Evolutionary conservation across 2,888 invertebrate species (phyloP).

Genomic region (Eugnorisma glareosa): DNA sequence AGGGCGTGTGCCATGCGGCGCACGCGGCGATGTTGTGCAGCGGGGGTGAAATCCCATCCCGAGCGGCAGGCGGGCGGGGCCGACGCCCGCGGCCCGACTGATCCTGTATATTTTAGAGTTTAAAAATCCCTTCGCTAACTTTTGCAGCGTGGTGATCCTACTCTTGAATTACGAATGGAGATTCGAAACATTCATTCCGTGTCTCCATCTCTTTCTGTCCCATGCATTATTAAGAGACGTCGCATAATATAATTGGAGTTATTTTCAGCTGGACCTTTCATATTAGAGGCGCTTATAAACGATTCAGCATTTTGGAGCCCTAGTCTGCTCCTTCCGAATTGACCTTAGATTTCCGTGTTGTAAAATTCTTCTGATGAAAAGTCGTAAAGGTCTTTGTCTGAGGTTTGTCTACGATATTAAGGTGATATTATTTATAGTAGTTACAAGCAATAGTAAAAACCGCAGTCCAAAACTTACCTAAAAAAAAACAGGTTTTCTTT

Average conservation of each 20-base stretch:
- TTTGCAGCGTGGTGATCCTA: conserved; percentile 33
- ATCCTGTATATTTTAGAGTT: not conserved
- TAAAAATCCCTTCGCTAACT: not conserved
- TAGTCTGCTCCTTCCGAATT: conserved; percentile 74
- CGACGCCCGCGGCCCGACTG: too few species aligned
- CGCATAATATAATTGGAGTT: conserved; percentile 74
- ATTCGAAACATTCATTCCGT: conserved; percentile 73
- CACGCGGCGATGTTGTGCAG: too few species aligned
- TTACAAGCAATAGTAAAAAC: not conserved
- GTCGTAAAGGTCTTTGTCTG: not conserved
- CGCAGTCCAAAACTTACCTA: not conserved
- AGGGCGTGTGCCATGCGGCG: too few species aligned
- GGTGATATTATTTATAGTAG: not conserved
- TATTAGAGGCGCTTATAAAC: conserved; percentile 78
- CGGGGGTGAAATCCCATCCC: too few species aligned
- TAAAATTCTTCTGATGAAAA: not conserved
- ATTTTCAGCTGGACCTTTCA: conserved; percentile 71
- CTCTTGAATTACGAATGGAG: conserved; percentile 80
- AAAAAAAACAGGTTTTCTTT: not conserved
- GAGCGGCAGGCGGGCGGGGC: too few species aligned
- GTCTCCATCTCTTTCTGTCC: conserved; percentile 69
- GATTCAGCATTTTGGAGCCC: conserved; percentile 72
- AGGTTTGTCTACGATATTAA: not conserved
- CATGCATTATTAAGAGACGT: conserved; percentile 70
- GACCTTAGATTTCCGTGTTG: conserved; percentile 65